A percentile compares a stretch with the other conserved stretches of the same genome.
Evolutionary conservation across 2,888 invertebrate species (phyloP).

Genomic region (Lumbricus terrestris): DNA sequence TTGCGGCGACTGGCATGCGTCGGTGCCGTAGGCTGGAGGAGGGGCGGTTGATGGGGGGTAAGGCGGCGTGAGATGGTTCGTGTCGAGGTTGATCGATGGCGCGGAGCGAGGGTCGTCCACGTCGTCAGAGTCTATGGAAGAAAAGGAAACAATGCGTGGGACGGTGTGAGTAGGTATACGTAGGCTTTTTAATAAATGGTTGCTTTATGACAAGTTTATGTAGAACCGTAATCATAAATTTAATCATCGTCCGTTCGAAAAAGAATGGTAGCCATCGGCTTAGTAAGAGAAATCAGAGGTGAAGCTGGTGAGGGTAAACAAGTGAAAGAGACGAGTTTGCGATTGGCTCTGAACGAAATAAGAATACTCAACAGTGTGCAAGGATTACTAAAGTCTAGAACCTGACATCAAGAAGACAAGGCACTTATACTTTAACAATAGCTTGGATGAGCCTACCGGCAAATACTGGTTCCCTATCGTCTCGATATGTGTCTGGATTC

Average conservation of each 20-base stretch:
- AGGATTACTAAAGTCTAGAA: too few relatives aligned
- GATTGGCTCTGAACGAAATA: too few relatives aligned
- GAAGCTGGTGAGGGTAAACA: too few relatives aligned
- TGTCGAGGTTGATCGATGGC: background rate
- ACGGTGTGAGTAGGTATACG: background rate
- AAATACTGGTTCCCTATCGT: conserved; percentile 10
- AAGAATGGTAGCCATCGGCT: too few relatives aligned
- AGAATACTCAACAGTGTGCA: too few relatives aligned
- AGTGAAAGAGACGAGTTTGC: too few relatives aligned
- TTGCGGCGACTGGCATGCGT: background rate
- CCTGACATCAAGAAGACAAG: background rate
- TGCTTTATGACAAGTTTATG: too few relatives aligned
- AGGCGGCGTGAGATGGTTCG: conserved; percentile 6
- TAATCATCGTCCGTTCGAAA: too few relatives aligned
- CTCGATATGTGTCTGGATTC: background rate
- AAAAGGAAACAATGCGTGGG: background rate
- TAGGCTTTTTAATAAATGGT: too few relatives aligned
- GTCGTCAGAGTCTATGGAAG: background rate
- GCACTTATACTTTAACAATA: background rate
- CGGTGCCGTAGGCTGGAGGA: background rate
- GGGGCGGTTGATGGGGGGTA: background rate
- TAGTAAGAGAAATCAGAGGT: too few relatives aligned
- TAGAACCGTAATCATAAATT: too few relatives aligned
- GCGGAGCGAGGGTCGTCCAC: background rate
- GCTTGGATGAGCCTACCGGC: background rate